phyloP scores from a whole-genome alignment of 2,888 invertebrate species.

The Rhagophthalmus giganteus region DNA sequence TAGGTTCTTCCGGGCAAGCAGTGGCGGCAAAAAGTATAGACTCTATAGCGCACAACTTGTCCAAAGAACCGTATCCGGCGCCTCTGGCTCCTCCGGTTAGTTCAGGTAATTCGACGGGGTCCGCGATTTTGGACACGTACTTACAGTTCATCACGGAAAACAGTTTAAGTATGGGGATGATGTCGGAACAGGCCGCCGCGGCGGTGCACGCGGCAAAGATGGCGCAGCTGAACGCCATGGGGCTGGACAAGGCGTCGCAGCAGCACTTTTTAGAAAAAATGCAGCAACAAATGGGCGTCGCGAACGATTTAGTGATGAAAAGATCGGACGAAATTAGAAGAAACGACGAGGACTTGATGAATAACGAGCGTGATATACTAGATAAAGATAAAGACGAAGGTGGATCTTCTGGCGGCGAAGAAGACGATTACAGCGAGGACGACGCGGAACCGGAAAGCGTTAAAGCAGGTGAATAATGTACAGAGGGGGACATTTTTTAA shows the following conservation, averaged over 20 bases:
- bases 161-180: conserved; percentile 69
- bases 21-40: conserved; percentile 71
- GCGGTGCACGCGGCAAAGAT: conserved; percentile 79
- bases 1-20: conserved; percentile 55
- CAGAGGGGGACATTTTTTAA: too few species aligned
- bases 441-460: conserved; percentile 56
- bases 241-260: conserved; percentile 56
- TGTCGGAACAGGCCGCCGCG: conserved; percentile 68
- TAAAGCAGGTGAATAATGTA: conserved; percentile 55
- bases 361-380: conserved; percentile 57
- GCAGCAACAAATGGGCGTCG: conserved; percentile 64
- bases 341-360: conserved; percentile 61
- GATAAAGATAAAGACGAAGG: conserved; percentile 58
- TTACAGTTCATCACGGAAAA: conserved; percentile 87
- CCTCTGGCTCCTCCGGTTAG: conserved; percentile 57
- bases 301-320: conserved; percentile 62
- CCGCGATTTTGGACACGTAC: conserved; percentile 83
- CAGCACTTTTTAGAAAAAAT: conserved; percentile 67
- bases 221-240: conserved; percentile 74
- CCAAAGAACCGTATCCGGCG: conserved; percentile 71
- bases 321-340: conserved; percentile 55
- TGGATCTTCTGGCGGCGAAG: conserved; percentile 61
- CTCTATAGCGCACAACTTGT: conserved; percentile 63
- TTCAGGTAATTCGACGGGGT: conserved; percentile 63
- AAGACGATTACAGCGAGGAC: conserved; percentile 59